Base-by-base conservation (phyloP, 2,113 vertebrate species). In the Excalfactoria chinensis region DNA sequence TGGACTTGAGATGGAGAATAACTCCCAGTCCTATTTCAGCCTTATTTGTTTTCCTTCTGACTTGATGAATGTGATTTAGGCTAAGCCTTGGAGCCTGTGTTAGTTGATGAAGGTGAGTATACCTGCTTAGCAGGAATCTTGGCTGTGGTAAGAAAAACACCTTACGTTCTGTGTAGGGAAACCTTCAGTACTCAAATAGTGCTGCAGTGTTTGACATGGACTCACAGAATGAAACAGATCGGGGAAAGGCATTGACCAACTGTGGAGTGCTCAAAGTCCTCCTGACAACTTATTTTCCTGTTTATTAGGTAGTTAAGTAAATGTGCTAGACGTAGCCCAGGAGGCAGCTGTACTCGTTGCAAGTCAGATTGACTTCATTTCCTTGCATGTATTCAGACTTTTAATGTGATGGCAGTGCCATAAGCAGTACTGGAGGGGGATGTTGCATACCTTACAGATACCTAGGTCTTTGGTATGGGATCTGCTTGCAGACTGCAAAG, bases 251-350 rank as follows among this genome's bases (percentile, higher is more conserved):
- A 5, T 8, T 26, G n/a, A 26, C 46, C 48, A 71, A 66, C 19
- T 14, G 14, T 26, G 14, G 48, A 75, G n/a, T 46, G 32, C 28
- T 71, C 74, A 26, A 84, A 28, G 23, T 92, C n/a, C 17, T 56
- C 37, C 68, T 81, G 43, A 44, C 70, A 84, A 75, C 34, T 58
- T 89, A n/a, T 73, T 91, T 90, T 93, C 55, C 46, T 89, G 0
- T 28, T 85, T 72, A 44, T 16, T 75, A 56, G 40, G 22, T 95
- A 63, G 68, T 92, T 66, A 86, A 89, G 77, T 71, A 87, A 79
- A 87, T 67, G 55, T 48, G 66, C 12, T 13, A 40, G 80, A 28
- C 22, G n/a, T 49, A 80, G 34, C 75, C 70, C 21, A 12, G 30
- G 84, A 66, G 81, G 56, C n/a, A 30, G 67, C 13, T 1, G 1